Conservation (phyloP, 2,797 vertebrate genomes). For the Acanthis flammea region DNA sequence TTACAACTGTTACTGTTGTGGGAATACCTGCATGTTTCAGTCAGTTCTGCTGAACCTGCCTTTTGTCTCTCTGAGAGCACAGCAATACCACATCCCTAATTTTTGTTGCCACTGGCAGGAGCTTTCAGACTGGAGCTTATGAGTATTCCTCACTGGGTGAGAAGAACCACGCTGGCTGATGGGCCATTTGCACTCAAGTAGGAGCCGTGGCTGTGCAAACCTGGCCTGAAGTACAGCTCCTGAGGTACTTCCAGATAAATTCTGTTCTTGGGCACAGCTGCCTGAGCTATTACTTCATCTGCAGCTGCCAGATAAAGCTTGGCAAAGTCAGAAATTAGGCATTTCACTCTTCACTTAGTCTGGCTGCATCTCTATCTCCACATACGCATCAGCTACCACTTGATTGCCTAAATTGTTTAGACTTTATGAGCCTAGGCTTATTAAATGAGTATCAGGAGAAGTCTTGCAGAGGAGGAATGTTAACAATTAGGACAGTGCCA, state of each 20-base stretch:
- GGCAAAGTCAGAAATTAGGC: not conserved
- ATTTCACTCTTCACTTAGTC: not conserved
- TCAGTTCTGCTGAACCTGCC: not conserved
- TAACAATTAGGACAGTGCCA: slow-evolving; percentile 45
- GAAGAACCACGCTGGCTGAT: not conserved
- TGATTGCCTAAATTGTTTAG: slow-evolving; percentile 17
- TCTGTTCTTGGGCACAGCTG: not conserved
- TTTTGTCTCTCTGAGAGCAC: not conserved
- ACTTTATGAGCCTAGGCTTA: slow-evolving; percentile 29
- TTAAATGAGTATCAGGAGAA: slow-evolving; percentile 49
- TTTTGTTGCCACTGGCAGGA: not conserved
- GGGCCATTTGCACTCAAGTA: not conserved
- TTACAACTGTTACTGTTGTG: not conserved
- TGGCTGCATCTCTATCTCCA: slow-evolving; percentile 2
- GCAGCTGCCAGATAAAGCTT: not conserved
- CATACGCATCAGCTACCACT: slow-evolving; percentile 24
- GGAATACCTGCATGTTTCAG: not conserved
- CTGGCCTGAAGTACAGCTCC: not conserved
- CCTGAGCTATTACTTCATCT: not conserved
- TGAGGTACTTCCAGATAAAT: not conserved
- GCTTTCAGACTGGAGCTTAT: not conserved
- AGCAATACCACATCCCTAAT: not conserved
- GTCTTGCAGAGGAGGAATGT: slow-evolving; percentile 47
- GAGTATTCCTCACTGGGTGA: not conserved
- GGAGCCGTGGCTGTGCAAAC: not conserved